Percentiles rank a stretch among this genome's conserved stretches.
Conservation (phyloP, 2,113 vertebrate species). For the Datnioides undecimradiatus region DNA sequence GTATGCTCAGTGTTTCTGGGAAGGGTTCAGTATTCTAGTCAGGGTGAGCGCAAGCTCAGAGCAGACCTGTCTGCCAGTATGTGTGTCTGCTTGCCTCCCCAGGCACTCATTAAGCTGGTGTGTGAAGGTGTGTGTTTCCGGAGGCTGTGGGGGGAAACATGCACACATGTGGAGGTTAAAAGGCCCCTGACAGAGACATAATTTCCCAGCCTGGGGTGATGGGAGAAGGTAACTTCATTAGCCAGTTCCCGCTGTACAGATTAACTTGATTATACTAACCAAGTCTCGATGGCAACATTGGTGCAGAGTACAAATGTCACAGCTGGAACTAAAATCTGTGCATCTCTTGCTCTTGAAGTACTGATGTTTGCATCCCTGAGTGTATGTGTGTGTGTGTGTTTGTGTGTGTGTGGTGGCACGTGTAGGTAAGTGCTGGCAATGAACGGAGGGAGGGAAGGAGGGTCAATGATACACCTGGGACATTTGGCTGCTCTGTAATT, state of each 20-base stretch:
- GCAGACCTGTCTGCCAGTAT: constrained; percentile 58
- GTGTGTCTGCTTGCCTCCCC: constrained; percentile 66
- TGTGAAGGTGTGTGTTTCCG: constrained; percentile 72
- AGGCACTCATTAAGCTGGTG: constrained; percentile 77
- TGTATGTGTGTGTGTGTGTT: constrained; percentile 18
- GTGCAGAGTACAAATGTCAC: constrained; percentile 54
- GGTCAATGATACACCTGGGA: constrained; percentile 66
- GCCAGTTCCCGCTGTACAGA: constrained; percentile 68
- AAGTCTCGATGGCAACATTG: constrained; percentile 57
- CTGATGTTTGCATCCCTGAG: not conserved
- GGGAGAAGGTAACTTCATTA: constrained; percentile 79
- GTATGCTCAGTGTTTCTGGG: constrained; percentile 43
- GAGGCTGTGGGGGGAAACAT: constrained; percentile 57
- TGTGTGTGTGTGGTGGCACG: constrained; percentile 7
- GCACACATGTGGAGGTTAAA: constrained; percentile 65
- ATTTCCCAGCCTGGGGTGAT: constrained; percentile 67
- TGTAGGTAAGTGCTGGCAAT: constrained; percentile 24
- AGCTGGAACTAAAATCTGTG: constrained; percentile 47
- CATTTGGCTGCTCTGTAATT: constrained; percentile 74
- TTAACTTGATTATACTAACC: constrained; percentile 81
- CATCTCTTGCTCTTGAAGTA: not conserved
- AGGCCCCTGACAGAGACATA: constrained; percentile 71
- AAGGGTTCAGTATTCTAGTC: constrained; percentile 63
- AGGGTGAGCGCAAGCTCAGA: constrained; percentile 63
- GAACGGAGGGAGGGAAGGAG: constrained; percentile 19